These are phyloP conservation scores for Xiphophorus couchianus DNA, from an alignment of 2,113 vertebrate genomes.

Conservation along the genomic window DNA sequence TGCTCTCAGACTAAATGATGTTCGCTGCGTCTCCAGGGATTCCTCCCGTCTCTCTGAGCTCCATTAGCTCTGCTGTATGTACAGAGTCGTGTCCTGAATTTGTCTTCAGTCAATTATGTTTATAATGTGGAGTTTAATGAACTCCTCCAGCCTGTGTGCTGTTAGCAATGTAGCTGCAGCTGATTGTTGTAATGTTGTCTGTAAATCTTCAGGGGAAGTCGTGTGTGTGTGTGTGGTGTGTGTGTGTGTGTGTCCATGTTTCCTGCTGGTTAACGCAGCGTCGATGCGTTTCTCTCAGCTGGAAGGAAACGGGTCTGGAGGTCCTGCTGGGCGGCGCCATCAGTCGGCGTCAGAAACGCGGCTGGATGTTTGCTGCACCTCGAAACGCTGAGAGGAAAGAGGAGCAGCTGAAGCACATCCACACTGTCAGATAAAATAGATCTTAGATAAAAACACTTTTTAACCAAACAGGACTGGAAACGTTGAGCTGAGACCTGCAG, in stretches of 20 bases:
- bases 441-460: not conserved
- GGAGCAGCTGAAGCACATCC: not conserved
- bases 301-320: constrained; percentile 12
- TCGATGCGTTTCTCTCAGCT: constrained; percentile 9
- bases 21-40: constrained; percentile 17
- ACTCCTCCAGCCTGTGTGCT: constrained; percentile 1
- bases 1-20: not conserved
- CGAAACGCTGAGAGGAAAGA: not conserved
- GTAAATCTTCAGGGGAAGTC: not conserved
- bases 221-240: not conserved
- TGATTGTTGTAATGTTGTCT: not conserved
- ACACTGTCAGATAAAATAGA: not conserved
- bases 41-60: constrained; percentile 14
- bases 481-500: too few relatives aligned
- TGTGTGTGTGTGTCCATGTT: too few relatives aligned
- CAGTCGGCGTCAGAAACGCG: constrained; percentile 25
- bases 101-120: constrained; percentile 34
- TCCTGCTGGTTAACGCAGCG: not conserved
- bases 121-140: constrained; percentile 38
- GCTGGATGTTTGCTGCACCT: constrained; percentile 23
- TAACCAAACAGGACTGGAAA: not conserved
- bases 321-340: constrained; percentile 25
- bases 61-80: constrained; percentile 25
- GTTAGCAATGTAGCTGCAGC: not conserved
- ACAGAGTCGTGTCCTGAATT: constrained; percentile 29